Evolutionary conservation across 35 echinoderm and acorn worm species (phyloP).

Genomic region (Ptychodera flava): DNA sequence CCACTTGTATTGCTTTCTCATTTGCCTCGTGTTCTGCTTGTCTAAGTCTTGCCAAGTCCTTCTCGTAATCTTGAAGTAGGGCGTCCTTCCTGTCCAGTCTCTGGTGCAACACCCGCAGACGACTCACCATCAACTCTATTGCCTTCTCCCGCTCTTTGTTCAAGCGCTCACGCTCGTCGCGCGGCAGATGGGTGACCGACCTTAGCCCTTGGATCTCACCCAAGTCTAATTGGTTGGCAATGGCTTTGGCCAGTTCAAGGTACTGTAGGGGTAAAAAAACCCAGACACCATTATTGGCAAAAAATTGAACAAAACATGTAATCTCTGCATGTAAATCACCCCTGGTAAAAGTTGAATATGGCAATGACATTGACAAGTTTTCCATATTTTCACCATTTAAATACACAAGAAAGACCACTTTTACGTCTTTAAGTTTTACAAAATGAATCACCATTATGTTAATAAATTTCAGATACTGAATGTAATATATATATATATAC

Average conservation of each 20-base stretch:
- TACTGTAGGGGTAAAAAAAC: slow-evolving; percentile 51
- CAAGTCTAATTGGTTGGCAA: slow-evolving; percentile 53
- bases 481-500: no score
- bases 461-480: no score
- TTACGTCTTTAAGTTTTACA: no score
- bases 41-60: slow-evolving; percentile 90
- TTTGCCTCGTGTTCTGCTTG: slow-evolving; percentile 84
- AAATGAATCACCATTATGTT: no score
- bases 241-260: slow-evolving; percentile 50
- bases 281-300: neutral
- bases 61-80: slow-evolving; percentile 81
- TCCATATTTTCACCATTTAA: no score
- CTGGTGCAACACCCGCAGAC: slow-evolving; percentile 73
- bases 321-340: neutral
- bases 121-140: slow-evolving; percentile 62
- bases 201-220: slow-evolving; percentile 83
- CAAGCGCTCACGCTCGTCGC: slow-evolving; percentile 70
- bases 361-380: no score
- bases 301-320: neutral
- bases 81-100: slow-evolving; percentile 91
- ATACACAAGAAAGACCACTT: no score
- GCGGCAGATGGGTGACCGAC: slow-evolving; percentile 71
- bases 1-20: slow-evolving; percentile 84
- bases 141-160: slow-evolving; percentile 46
- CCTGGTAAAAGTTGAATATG: neutral